Percentiles rank a stretch among this genome's conserved stretches.
phyloP scores from a whole-genome alignment of 1,140 invertebrate genomes.

The Phymorhynchus buccinoides region DNA sequence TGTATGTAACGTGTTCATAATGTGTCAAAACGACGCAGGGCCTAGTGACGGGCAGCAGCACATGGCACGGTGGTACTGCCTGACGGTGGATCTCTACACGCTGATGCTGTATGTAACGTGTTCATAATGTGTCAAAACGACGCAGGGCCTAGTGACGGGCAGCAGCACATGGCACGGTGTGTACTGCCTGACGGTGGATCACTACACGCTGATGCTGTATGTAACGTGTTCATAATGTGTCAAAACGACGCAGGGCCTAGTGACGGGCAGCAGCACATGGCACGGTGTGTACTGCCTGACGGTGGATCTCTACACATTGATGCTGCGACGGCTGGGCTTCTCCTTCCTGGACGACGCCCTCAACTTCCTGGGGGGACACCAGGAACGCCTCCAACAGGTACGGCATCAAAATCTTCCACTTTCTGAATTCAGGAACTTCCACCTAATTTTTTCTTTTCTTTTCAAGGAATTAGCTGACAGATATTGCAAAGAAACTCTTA shows the following conservation, averaged over 20 bases:
- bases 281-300: slow-evolving; percentile 66
- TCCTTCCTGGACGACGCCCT: slow-evolving; percentile 73
- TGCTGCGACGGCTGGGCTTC: slow-evolving; percentile 65
- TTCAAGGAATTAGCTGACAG: no score
- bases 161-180: slow-evolving; percentile 59
- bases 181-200: slow-evolving; percentile 66
- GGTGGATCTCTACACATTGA: slow-evolving; percentile 63
- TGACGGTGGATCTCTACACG: slow-evolving; percentile 65
- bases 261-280: slow-evolving; percentile 46
- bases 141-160: neutral
- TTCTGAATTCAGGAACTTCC: no score
- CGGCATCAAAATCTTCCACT: neutral
- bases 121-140: neutral
- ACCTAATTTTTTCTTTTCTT: no score
- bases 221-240: neutral
- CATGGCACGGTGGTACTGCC: slow-evolving; percentile 65
- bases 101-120: no score
- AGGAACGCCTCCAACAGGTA: slow-evolving; percentile 68
- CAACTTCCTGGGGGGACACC: slow-evolving; percentile 71
- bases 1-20: no score
- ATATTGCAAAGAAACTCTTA: no score
- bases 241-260: neutral
- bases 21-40: no score
- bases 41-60: neutral
- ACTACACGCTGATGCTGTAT: slow-evolving; percentile 63